Conservation (phyloP, 2,888 invertebrate species). For the Drosophila mayaguana region DNA sequence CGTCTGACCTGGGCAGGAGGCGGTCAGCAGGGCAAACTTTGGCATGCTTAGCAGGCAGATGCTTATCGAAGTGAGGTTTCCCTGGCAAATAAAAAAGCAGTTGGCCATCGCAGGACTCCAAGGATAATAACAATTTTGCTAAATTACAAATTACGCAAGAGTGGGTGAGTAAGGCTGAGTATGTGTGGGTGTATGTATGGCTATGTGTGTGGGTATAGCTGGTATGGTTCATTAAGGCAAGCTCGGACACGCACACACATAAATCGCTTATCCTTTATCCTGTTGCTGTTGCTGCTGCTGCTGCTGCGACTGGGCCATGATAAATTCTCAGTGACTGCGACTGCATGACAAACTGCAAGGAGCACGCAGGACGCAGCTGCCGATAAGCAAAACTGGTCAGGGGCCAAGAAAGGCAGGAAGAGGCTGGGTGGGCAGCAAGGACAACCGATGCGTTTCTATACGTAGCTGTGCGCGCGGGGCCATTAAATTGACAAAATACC, state of each 20-base stretch:
- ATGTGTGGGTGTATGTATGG: conserved; percentile 2
- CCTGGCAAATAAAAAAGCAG: conserved; percentile 63
- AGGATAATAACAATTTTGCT: conserved; percentile 76
- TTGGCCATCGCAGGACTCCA: conserved; percentile 33
- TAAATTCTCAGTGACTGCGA: conserved; percentile 79
- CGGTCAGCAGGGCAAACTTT: conserved; percentile 16
- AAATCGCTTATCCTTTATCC: conserved; percentile 78
- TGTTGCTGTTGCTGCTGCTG: conserved; percentile 58
- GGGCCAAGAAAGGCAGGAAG: conserved; percentile 3
- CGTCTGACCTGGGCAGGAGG: not conserved
- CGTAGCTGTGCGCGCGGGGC: conserved; percentile 61
- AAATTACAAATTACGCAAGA: conserved; percentile 73
- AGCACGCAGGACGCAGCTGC: conserved; percentile 73
- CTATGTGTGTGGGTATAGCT: not conserved
- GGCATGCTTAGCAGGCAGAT: conserved; percentile 42
- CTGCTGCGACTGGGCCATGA: conserved; percentile 61
- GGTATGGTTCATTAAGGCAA: conserved; percentile 71
- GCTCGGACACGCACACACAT: conserved; percentile 68
- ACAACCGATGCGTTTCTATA: conserved; percentile 52
- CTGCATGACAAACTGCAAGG: conserved; percentile 81
- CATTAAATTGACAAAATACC: conserved; percentile 81
- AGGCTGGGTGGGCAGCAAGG: conserved; percentile 19
- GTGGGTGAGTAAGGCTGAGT: not conserved
- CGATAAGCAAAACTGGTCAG: conserved; percentile 67
- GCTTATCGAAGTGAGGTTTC: conserved; percentile 49